Base-by-base conservation (phyloP, 2,888 invertebrate species). In the Drosophila fulvimacula region DNA sequence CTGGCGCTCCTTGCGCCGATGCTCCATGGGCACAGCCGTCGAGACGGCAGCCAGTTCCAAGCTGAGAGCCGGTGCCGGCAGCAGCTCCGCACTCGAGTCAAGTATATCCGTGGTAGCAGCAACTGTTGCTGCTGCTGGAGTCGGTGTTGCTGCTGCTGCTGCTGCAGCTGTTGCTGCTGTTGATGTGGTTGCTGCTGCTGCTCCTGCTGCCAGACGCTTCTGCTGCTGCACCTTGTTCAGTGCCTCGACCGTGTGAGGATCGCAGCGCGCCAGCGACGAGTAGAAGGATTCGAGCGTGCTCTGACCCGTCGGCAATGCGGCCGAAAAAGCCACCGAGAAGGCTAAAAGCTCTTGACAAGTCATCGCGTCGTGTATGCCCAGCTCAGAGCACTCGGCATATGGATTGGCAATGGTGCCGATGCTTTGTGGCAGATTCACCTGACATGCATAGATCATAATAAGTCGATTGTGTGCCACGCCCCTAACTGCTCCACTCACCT, bases 301-400 rank as follows among this genome's bases (percentile, higher is more conserved):
- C 92, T 96, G 97, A 21, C 97, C 97, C 5, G 98, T 97, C 3
- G 98, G 97, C 71, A 98, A 93, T 0, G 98, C 97, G 0, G 98
- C 98, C 72, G 97, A 97, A 60, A 98, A 94, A 0, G 98, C 98
- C 11, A 98, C 98, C 53, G 97, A 96, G 59, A 98, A 94, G n/a
- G 98, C 98, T 67, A 98, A 93, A 32, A 98, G 94, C 93, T 98
- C 97, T 92, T 97, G 97, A 92, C 98, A 98, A 27, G 93, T 93
- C 92, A 93, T 92, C 55, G 93, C 92, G 70, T 93, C 93, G 79
- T 93, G 93, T 79, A 93, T 89, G 79, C 92, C 93, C 69, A 95
- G 86, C 72, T 95, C 94, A 21, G 93, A 94, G 89, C 93, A 94
- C 73, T 94, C 94, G 30, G 91, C 89, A 67, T 92, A 92, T 1